Evolutionary conservation across 2,797 vertebrate genomes (phyloP).

Genomic region (Antennarius maculatus): DNA sequence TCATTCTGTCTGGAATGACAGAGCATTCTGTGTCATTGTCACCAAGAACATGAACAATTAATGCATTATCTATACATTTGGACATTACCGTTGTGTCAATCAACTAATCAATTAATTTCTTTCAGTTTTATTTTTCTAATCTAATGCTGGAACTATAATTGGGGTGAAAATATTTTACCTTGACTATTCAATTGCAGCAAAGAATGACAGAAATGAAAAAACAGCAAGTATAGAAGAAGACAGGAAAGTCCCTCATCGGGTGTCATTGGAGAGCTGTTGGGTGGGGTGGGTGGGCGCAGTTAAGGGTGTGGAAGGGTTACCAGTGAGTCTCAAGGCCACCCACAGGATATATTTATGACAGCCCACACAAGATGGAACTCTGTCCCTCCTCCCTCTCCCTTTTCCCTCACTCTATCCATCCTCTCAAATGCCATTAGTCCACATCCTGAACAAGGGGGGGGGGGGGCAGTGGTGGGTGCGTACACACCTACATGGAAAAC

Average conservation of each 20-base stretch:
- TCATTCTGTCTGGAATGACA: too few relatives aligned
- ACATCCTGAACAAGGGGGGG: conserved; percentile 86
- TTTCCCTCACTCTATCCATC: conserved; percentile 66
- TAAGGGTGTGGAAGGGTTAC: conserved; percentile 17
- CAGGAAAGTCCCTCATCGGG: not conserved
- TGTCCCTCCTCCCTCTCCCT: conserved; percentile 77
- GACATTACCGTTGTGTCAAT: not conserved
- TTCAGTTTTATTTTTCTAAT: not conserved
- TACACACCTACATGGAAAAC: conserved; percentile 19
- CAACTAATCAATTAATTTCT: not conserved
- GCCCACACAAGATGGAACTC: conserved; percentile 91
- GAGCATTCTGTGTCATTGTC: not conserved
- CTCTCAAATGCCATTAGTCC: conserved; percentile 87
- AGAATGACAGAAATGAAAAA: not conserved
- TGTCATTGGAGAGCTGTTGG: not conserved
- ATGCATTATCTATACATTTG: not conserved
- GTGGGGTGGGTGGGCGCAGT: not conserved
- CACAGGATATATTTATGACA: conserved; percentile 90
- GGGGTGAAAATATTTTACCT: too few relatives aligned
- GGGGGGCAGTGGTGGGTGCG: conserved; percentile 34
- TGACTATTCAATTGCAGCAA: not conserved
- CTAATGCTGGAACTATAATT: too few relatives aligned
- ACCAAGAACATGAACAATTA: not conserved
- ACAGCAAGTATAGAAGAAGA: not conserved
- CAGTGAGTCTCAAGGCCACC: conserved; percentile 67